These are phyloP conservation scores for Listronotus bonariensis DNA, from an alignment of 1,140 invertebrate species.

Conservation along the genomic window DNA sequence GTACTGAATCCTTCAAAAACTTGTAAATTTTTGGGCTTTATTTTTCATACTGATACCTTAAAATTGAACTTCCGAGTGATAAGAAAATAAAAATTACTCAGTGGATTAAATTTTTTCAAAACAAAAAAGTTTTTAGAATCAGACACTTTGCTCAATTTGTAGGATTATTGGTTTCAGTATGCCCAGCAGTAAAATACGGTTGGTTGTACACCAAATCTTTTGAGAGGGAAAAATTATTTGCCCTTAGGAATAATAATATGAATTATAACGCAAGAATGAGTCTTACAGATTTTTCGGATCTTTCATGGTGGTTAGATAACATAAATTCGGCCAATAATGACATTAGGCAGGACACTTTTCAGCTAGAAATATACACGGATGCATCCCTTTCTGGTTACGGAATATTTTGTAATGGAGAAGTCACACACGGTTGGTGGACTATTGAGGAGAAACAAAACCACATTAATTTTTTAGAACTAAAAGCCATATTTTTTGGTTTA, in stretches of 20 bases:
- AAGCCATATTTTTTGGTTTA: slow-evolving; percentile 2
- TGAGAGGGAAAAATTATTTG: slow-evolving; percentile 2
- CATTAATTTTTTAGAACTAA: slow-evolving; percentile 21
- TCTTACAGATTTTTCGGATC: not conserved
- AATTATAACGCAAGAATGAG: too few relatives aligned
- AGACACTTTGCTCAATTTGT: not conserved
- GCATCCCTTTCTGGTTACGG: slow-evolving; percentile 5
- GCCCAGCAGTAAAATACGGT: slow-evolving; percentile 12
- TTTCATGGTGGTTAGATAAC: not conserved
- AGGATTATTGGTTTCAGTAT: not conserved
- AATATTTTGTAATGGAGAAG: not conserved
- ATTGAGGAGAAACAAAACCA: slow-evolving; percentile 2
- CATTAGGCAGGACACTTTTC: not conserved
- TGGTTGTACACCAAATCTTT: slow-evolving; percentile 9
- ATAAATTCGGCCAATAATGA: not conserved
- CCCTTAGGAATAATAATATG: too few relatives aligned
- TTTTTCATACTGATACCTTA: not conserved
- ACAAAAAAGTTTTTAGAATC: too few relatives aligned
- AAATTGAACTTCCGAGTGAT: too few relatives aligned
- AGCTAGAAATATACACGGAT: slow-evolving; percentile 6
- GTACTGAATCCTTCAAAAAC: not conserved
- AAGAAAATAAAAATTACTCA: too few relatives aligned
- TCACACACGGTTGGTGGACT: slow-evolving; percentile 5
- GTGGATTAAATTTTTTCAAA: too few relatives aligned
- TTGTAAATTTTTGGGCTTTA: not conserved